Evolutionary conservation across 2,888 invertebrate species (phyloP).

Genomic region (Myathropa florea): DNA sequence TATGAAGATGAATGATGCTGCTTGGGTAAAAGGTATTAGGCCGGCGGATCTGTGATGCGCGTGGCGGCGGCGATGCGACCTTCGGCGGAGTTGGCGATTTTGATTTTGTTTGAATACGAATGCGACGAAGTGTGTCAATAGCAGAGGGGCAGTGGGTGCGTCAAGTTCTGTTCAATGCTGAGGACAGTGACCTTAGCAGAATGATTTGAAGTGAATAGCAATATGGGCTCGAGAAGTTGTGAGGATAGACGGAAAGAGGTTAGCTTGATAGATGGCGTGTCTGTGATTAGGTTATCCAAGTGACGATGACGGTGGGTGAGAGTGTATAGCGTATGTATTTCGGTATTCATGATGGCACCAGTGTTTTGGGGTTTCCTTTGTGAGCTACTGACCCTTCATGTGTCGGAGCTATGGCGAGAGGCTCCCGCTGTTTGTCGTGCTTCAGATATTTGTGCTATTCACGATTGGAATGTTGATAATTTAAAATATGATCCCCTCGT

Average conservation of each 20-base stretch:
- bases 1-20: constrained; percentile 15
- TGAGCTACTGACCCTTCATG: too few relatives aligned
- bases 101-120: background rate
- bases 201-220: background rate
- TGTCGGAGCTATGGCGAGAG: background rate
- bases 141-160: background rate
- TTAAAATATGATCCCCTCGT: background rate
- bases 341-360: background rate
- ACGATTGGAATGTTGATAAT: background rate
- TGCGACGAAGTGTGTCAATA: background rate
- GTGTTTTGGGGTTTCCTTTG: background rate
- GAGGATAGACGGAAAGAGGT: background rate
- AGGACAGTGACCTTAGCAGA: background rate
- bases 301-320: background rate
- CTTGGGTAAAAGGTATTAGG: constrained; percentile 25
- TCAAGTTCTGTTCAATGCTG: background rate
- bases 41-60: background rate
- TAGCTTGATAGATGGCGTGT: background rate
- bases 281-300: background rate
- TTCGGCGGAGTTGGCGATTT: background rate
- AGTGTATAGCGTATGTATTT: background rate
- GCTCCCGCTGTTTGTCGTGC: background rate
- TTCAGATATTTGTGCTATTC: background rate
- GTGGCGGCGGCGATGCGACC: background rate
- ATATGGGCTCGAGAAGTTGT: background rate